A percentile compares a stretch with the other conserved stretches of the same genome.
Conservation (phyloP, 1,140 invertebrate species). For the Antheraea pernyi region DNA sequence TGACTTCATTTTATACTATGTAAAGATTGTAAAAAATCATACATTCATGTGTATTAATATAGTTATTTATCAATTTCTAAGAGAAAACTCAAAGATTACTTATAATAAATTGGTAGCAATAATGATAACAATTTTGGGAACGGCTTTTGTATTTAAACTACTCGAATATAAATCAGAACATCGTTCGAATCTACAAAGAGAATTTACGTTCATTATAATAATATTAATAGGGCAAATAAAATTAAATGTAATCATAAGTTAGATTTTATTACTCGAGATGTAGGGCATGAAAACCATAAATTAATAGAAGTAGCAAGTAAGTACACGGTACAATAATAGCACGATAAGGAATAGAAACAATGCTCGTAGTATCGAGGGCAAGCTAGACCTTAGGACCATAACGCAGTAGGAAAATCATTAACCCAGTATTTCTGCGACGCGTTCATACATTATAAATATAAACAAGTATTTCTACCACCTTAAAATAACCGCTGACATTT, state of each 20-base stretch:
- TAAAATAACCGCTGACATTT: constrained; percentile 3
- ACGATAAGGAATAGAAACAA: constrained; percentile 56
- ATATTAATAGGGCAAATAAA: constrained; percentile 1
- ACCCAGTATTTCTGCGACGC: constrained; percentile 43
- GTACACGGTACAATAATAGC: constrained; percentile 45
- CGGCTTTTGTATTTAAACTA: no score
- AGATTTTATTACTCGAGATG: constrained; percentile 35
- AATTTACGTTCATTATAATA: background rate
- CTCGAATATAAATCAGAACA: no score
- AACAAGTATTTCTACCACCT: constrained; percentile 3
- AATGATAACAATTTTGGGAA: no score
- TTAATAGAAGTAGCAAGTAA: constrained; percentile 32
- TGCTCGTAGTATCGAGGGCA: constrained; percentile 48
- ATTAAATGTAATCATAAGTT: constrained; percentile 3
- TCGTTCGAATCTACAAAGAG: no score
- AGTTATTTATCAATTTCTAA: no score
- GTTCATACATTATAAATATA: constrained; percentile 8
- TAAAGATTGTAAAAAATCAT: no score
- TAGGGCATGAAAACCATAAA: constrained; percentile 58
- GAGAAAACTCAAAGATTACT: no score
- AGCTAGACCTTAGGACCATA: constrained; percentile 37
- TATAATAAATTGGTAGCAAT: no score
- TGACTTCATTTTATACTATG: no score
- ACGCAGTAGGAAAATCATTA: constrained; percentile 53
- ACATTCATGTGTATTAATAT: no score